Conservation (phyloP, 92 coral and sea anemone species). For the Anthopleura xanthogrammica region DNA sequence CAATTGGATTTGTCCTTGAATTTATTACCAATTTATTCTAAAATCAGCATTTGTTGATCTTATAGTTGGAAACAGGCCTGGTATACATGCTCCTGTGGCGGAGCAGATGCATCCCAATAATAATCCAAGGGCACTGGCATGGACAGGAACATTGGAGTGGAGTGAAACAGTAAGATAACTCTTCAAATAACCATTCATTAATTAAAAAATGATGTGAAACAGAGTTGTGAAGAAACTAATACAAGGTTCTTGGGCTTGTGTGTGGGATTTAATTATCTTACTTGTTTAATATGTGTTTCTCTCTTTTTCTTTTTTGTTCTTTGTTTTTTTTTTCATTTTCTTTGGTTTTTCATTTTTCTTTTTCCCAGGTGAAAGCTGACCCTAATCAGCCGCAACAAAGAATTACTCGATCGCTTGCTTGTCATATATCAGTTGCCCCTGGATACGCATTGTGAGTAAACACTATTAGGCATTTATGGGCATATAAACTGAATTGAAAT, state of each 20-base stretch:
- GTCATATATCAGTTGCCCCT: constrained; percentile 89
- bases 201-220: too few species aligned
- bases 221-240: too few species aligned
- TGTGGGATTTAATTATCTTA: too few species aligned
- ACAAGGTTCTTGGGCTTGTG: too few species aligned
- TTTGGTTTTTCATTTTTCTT: not conserved
- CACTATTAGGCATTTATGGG: too few species aligned
- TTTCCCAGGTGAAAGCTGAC: constrained; percentile 51
- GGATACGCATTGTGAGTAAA: constrained; percentile 83
- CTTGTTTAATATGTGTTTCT: too few species aligned
- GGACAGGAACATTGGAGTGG: constrained; percentile 94
- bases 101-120: constrained; percentile 22
- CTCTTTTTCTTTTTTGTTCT: not conserved
- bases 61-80: constrained; percentile 2
- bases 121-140: constrained; percentile 62
- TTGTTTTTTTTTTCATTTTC: not conserved
- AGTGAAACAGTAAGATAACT: constrained; percentile 70
- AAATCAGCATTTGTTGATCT: not conserved
- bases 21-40: not conserved
- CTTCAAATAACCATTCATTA: too few species aligned
- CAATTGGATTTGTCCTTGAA: not conserved
- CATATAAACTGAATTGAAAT: too few species aligned
- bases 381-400: constrained; percentile 59
- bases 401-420: constrained; percentile 78
- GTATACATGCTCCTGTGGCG: constrained; percentile 4